Conservation (phyloP, 2,888 invertebrate species). For the Clistopyga incitator region DNA sequence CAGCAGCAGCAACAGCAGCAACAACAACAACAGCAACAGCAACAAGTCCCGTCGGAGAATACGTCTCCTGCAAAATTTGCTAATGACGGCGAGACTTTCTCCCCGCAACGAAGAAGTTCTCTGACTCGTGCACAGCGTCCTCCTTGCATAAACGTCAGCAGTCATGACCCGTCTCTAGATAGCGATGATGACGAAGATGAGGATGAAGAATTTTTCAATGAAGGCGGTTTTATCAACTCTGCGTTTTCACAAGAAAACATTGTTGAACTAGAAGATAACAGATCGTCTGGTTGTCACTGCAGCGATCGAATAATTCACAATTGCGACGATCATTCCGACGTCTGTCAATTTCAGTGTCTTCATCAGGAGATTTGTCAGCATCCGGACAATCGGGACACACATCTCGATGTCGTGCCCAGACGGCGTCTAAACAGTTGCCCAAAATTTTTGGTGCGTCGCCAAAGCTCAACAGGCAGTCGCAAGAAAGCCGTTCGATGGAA, state of each 20-base stretch:
- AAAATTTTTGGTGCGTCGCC: slow-evolving; percentile 75
- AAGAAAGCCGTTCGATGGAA: slow-evolving; percentile 81
- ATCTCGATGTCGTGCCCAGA: slow-evolving; percentile 49
- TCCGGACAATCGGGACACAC: slow-evolving; percentile 20
- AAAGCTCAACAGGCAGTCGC: slow-evolving; percentile 74
- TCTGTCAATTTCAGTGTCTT: slow-evolving; percentile 72
- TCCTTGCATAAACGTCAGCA: slow-evolving; percentile 62
- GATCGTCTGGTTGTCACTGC: slow-evolving; percentile 53
- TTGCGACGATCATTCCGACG: slow-evolving; percentile 67
- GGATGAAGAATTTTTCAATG: slow-evolving; percentile 43
- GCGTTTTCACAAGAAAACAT: slow-evolving; percentile 74
- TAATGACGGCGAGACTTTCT: slow-evolving; percentile 36
- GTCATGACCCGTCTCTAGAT: slow-evolving; percentile 51
- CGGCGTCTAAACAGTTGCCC: slow-evolving; percentile 74
- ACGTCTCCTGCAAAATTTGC: slow-evolving; percentile 55
- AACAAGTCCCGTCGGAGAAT: slow-evolving; percentile 32
- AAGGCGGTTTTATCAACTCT: slow-evolving; percentile 73
- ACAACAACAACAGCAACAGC: slow-evolving; percentile 50
- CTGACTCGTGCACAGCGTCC: slow-evolving; percentile 38
- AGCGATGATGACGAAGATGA: slow-evolving; percentile 55
- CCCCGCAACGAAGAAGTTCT: slow-evolving; percentile 36
- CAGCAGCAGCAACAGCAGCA: slow-evolving; percentile 31
- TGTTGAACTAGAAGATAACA: slow-evolving; percentile 28
- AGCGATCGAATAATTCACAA: slow-evolving; percentile 12
- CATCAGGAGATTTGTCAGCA: slow-evolving; percentile 69